Evolutionary conservation across 2,888 invertebrate species (phyloP), one percentile per base, ranked within the genome.

Genomic region (Troglohyphantes excavatus): DNA sequence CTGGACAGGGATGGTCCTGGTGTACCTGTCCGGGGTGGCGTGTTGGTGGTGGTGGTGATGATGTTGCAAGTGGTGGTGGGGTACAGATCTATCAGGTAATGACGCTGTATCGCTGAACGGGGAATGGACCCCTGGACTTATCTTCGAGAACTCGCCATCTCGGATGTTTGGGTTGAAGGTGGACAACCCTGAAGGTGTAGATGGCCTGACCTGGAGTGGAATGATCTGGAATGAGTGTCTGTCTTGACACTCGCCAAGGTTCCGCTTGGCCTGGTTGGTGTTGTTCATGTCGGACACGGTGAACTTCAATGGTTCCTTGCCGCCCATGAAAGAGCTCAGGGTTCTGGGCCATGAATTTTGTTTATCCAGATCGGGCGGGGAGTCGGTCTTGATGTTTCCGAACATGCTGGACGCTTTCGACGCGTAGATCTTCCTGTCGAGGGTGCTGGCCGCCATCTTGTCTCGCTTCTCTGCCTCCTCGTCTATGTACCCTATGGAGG

Each of bases 281-380:
- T 53, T 75, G 26, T 68, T 83, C 26, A 73, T 61, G 43, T 84
- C 83, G 0, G 89, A 78, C 7, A 76, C 63, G 7, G 88, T 76
- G 43, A 76, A 89, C 59, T 90, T 90, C 13, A 78, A 11, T 11
- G 83, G 89, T 33, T 90, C 89, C 53, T 90, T 90, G 17, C 89
- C 89, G n/a, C 89, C 89, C 73, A 90, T 68, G 33, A 90, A 90
- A 5, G 89, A 90, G 39, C 89, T 90, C 6, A 90, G 61, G 5
- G 89, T 90, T 65, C 89, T 70, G 2, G 89, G 89, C 89, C 89
- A 90, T 0, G 89, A 90, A 17, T 90, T 83, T 26, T 90, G 89
- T 53, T 90, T 90, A n/a, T 89, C 89, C 1, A 76, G 39, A 19
- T 90, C 89, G n/a, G 89, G 89, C 11, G 89, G 89, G 2, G 89